Conservation (phyloP, 2,888 invertebrate genomes). For the Tridacna gigas region DNA sequence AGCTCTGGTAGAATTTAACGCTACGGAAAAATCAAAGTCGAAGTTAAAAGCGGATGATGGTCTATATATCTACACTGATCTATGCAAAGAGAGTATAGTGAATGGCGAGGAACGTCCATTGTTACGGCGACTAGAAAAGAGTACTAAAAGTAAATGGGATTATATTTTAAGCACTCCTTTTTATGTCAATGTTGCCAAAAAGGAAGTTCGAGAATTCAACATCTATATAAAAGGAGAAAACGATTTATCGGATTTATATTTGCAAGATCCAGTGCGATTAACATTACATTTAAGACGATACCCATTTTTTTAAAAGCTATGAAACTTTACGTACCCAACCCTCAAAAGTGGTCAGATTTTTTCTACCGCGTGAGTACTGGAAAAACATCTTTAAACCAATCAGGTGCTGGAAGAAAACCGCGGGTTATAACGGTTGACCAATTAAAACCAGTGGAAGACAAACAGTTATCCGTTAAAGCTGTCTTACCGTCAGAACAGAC, state of each 20-base stretch:
- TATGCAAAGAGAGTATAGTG: conserved; percentile 39
- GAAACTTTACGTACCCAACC: conserved; percentile 56
- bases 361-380: conserved; percentile 35
- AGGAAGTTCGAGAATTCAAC: conserved; percentile 36
- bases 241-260: conserved; percentile 12
- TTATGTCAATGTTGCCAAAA: conserved; percentile 41
- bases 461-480: conserved; percentile 29
- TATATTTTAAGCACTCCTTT: conserved; percentile 34
- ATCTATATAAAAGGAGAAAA: conserved; percentile 49
- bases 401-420: conserved; percentile 26
- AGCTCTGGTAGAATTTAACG: conserved; percentile 31
- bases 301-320: conserved; percentile 39
- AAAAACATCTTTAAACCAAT: conserved; percentile 34
- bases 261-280: conserved; percentile 36
- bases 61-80: conserved; percentile 35
- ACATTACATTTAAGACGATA: conserved; percentile 51
- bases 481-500: conserved; percentile 41
- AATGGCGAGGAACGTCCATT: conserved; percentile 35
- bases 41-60: conserved; percentile 19
- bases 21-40: conserved; percentile 18
- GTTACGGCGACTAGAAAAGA: conserved; percentile 48
- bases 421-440: conserved; percentile 26
- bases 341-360: conserved; percentile 44
- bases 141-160: conserved; percentile 32
- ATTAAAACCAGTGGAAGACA: conserved; percentile 10